phyloP scores from a whole-genome alignment of 2,113 vertebrate species.

The Paralichthys olivaceus region DNA sequence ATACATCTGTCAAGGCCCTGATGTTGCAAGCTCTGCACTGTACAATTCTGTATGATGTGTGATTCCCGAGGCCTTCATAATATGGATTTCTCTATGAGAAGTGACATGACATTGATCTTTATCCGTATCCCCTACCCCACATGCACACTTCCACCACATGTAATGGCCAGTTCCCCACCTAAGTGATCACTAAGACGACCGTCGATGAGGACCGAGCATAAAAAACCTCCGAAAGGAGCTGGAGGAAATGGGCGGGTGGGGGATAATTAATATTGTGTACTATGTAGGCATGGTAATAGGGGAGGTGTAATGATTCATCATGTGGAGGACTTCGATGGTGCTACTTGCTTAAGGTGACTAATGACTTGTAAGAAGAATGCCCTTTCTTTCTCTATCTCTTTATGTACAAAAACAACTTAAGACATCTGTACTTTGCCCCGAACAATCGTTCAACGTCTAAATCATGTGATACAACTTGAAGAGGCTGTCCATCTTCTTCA shows the following conservation, averaged over 20 bases:
- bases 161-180: constrained; percentile 18
- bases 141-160: constrained; percentile 24
- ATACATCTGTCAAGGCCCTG: constrained; percentile 28
- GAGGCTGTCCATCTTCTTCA: background rate
- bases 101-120: constrained; percentile 60
- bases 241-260: constrained; percentile 15
- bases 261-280: constrained; percentile 57
- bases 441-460: constrained; percentile 7
- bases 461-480: background rate
- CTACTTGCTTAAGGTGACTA: constrained; percentile 41
- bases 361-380: constrained; percentile 2
- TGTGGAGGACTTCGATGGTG: constrained; percentile 30
- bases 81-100: constrained; percentile 58
- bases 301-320: constrained; percentile 45
- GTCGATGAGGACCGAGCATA: constrained; percentile 26
- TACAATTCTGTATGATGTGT: constrained; percentile 6
- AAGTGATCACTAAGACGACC: constrained; percentile 39
- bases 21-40: background rate
- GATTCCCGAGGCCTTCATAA: constrained; percentile 26
- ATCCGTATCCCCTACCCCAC: constrained; percentile 11
- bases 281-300: constrained; percentile 22
- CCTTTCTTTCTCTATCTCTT: background rate
- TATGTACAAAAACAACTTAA: background rate
- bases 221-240: constrained; percentile 13
- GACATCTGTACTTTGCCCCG: background rate